Conservation (phyloP, 2,888 invertebrate genomes). For the Pseudeuparius sepicola region DNA sequence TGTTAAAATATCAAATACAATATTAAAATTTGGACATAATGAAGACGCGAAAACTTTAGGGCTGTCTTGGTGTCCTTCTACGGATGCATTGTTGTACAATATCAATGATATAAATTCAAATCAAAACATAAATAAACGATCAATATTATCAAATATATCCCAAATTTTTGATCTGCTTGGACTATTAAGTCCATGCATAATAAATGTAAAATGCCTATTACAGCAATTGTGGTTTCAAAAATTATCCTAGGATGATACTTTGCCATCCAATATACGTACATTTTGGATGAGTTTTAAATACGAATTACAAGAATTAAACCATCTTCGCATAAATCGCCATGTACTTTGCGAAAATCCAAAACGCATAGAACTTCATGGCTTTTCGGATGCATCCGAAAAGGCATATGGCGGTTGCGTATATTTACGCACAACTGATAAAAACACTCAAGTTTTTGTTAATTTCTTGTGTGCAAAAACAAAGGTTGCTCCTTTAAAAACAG, state of each 20-base stretch:
- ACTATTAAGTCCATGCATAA: conserved; percentile 11
- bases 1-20: too few species aligned
- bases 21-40: conserved; percentile 5
- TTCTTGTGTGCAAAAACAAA: too few species aligned
- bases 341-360: too few species aligned
- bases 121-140: conserved; percentile 1
- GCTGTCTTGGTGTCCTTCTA: conserved; percentile 5
- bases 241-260: conserved; percentile 13
- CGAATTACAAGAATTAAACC: not conserved
- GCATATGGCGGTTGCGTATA: too few species aligned
- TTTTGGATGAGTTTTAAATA: conserved; percentile 8
- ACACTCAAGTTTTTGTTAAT: too few species aligned
- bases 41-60: conserved; percentile 8
- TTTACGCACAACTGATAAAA: too few species aligned
- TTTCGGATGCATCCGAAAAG: conserved; percentile 11
- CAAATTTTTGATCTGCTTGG: conserved; percentile 18
- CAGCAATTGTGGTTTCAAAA: conserved; percentile 16
- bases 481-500: too few species aligned
- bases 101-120: conserved; percentile 1
- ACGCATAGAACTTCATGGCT: conserved; percentile 12
- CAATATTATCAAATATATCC: conserved; percentile 8
- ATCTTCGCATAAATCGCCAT: conserved; percentile 4
- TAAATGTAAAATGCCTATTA: conserved; percentile 12
- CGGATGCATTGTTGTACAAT: too few species aligned
- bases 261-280: conserved; percentile 2